Base-by-base conservation (phyloP, 2,113 vertebrate genomes). In the rat (Rattus norvegicus) region DNA sequence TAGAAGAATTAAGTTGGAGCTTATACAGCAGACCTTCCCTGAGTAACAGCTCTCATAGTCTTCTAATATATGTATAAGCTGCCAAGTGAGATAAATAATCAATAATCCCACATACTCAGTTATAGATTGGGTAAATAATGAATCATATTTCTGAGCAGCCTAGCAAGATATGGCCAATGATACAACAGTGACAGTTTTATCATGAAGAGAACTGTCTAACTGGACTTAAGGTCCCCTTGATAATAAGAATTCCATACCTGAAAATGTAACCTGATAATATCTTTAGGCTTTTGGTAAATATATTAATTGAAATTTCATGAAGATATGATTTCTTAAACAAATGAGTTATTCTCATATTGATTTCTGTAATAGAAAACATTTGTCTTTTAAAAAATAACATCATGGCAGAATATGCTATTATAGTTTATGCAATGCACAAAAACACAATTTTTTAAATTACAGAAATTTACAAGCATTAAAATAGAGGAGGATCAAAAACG, bases 251-350 rank as follows among this genome's bases (percentile, higher is more conserved):
- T 30, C n/a, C n/a, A 63, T 65, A 65, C 8, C 43, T 85, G 24
- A 16, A 30, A 43, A 47, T 43, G 5, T 30, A 63, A 65, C 39
- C n/a, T 90, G 90, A 95, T 98, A 98, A 97, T 28, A 7, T 73
- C 52, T 98, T 98, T 97, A 97, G 81, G 63, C 77, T 97, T 96
- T 97, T 96, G 96, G 88, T 69, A 96, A 97, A 97, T 98, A 97
- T 98, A 98, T 97, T 98, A 98, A 98, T 97, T 95, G 75, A 28
- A 97, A 97, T 97, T 97, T 98, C 79, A 97, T 97, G 97, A 97
- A 97, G 98, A 92, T 94, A 83, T 97, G 76, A 92, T 98, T 98
- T 97, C 22, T 52, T 93, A 97, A 30, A 92, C 70, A 97, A 97
- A 93, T 85, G 1, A 52, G 90, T 97, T 97, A 90, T 94, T 98